phyloP scores from a whole-genome alignment of 92 coral and sea anemone genomes.

The Zoanthus solanderi region DNA sequence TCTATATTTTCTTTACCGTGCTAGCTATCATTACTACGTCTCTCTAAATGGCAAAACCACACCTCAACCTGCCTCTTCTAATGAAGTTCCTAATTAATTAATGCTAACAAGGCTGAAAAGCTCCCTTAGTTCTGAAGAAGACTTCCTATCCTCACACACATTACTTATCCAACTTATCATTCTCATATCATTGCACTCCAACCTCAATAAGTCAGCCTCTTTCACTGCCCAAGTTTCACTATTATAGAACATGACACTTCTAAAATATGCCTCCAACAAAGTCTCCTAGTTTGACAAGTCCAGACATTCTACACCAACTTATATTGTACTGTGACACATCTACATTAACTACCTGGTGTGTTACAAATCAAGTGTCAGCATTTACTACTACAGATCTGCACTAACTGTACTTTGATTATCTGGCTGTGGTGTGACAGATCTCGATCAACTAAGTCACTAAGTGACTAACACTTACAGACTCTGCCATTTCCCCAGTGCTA shows the following conservation, averaged over 20 bases:
- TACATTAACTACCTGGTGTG: background rate
- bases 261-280: slow-evolving; percentile 93
- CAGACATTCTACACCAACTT: slow-evolving; percentile 53
- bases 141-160: too few relatives aligned
- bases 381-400: background rate
- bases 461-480: slow-evolving; percentile 77
- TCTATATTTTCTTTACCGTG: too few relatives aligned
- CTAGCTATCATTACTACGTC: too few relatives aligned
- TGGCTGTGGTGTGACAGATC: too few relatives aligned
- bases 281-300: slow-evolving; percentile 95
- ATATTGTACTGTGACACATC: background rate
- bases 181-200: background rate
- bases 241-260: slow-evolving; percentile 76
- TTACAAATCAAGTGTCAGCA: background rate
- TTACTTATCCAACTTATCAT: too few relatives aligned
- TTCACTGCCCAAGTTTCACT: slow-evolving; percentile 48
- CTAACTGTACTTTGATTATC: background rate
- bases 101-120: slow-evolving; percentile 62
- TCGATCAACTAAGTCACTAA: too few relatives aligned
- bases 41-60: too few relatives aligned
- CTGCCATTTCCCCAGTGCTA: slow-evolving; percentile 94
- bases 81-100: too few relatives aligned
- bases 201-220: slow-evolving; percentile 42
- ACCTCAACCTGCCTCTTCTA: background rate
- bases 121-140: too few relatives aligned